These are phyloP conservation scores for Sarcophilus harrisii DNA, from an alignment of 2,797 vertebrate species.

Conservation along the genomic window DNA sequence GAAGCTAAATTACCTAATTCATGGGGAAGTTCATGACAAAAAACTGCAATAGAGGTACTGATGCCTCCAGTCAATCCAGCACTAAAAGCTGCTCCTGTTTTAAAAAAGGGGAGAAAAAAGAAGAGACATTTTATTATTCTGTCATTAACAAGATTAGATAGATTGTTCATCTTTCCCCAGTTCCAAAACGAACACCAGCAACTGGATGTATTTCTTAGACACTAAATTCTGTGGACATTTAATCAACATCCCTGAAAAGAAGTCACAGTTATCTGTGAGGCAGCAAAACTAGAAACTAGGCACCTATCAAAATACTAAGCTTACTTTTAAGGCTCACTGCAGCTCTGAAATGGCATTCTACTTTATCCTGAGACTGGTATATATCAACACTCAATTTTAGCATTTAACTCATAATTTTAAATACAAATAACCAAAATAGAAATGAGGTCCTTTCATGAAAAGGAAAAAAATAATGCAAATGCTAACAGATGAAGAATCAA, in stretches of 20 bases:
- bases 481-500: neutral
- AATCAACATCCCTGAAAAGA: neutral
- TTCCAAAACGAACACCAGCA: neutral
- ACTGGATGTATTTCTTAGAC: neutral
- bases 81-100: conserved; percentile 96
- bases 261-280: neutral
- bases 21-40: conserved; percentile 98
- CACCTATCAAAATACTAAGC: neutral
- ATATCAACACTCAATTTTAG: neutral
- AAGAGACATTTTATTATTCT: neutral
- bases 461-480: neutral
- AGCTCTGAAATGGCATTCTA: neutral
- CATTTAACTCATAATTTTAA: neutral
- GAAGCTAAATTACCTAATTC: conserved; percentile 91
- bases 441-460: neutral
- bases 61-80: conserved; percentile 96
- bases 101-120: neutral
- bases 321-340: neutral
- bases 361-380: neutral
- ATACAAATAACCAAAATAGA: neutral
- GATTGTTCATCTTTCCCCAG: neutral
- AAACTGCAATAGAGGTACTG: conserved; percentile 98
- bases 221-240: neutral
- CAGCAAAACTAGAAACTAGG: neutral
- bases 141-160: neutral